These are phyloP conservation scores for Myrmecophaga tridactyla DNA, from an alignment of 2,113 vertebrate genomes.

Conservation along the genomic window DNA sequence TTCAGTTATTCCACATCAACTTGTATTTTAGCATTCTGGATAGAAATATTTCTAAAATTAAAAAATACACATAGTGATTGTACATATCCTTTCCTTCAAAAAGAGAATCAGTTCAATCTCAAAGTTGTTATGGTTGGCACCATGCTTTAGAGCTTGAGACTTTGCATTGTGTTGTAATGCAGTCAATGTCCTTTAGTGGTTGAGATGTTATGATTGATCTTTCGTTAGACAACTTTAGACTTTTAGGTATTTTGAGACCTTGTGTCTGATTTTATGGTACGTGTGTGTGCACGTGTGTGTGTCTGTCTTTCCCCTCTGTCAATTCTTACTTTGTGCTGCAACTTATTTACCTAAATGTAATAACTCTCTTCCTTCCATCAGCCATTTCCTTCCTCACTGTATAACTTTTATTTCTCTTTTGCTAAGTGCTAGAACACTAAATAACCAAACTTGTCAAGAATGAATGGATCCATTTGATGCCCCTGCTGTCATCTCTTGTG, in stretches of 20 bases:
- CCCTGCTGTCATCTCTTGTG: background rate
- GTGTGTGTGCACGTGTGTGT: background rate
- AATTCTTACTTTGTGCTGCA: background rate
- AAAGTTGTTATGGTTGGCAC: background rate
- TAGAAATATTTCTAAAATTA: constrained; percentile 31
- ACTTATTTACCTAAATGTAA: background rate
- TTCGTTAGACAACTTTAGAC: background rate
- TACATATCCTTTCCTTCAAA: background rate
- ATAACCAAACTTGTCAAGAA: background rate
- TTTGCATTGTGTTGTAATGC: background rate
- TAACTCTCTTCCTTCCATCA: background rate
- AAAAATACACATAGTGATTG: background rate
- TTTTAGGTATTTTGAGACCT: background rate
- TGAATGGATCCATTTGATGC: background rate
- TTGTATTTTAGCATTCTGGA: background rate
- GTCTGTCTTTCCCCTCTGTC: background rate
- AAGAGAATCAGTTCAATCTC: background rate
- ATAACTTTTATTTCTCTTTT: background rate
- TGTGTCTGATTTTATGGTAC: background rate
- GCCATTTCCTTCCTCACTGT: background rate
- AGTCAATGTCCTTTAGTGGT: background rate
- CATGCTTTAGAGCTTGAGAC: background rate
- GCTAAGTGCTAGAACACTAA: background rate
- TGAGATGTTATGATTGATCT: no score
- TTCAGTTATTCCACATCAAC: background rate